Conservation (phyloP, 2,797 vertebrate genomes). For the Amblyopsis hoosieri region DNA sequence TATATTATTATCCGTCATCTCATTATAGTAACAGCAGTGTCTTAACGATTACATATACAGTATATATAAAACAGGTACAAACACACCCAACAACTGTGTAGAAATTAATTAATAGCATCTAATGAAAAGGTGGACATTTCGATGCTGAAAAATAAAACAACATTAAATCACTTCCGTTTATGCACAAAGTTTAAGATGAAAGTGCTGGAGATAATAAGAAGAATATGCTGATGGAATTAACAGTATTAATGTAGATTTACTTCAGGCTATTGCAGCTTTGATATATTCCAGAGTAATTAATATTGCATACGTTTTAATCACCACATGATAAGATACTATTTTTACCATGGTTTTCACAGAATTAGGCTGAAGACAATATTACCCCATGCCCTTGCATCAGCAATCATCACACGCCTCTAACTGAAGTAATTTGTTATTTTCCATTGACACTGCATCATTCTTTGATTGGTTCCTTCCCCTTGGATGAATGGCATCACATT, state of each 20-base stretch:
- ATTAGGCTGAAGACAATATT: slow-evolving; percentile 48
- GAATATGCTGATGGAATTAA: slow-evolving; percentile 62
- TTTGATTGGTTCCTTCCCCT: slow-evolving; percentile 31
- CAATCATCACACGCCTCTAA: slow-evolving; percentile 8
- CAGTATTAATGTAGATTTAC: slow-evolving; percentile 65
- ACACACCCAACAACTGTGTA: neutral
- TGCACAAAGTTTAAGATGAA: slow-evolving; percentile 56
- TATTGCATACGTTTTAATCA: slow-evolving; percentile 75
- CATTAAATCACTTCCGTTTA: slow-evolving; percentile 57
- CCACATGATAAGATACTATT: slow-evolving; percentile 45
- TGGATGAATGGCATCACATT: slow-evolving; percentile 39
- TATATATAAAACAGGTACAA: neutral
- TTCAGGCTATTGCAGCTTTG: slow-evolving; percentile 71
- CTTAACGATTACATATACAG: neutral
- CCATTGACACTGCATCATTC: slow-evolving; percentile 43
- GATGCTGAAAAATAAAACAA: slow-evolving; percentile 39
- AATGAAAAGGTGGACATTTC: neutral
- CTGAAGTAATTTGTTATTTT: slow-evolving; percentile 4
- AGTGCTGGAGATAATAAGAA: slow-evolving; percentile 48
- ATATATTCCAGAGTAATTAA: slow-evolving; percentile 76
- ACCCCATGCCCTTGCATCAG: slow-evolving; percentile 20
- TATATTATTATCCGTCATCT: neutral
- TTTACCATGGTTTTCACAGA: slow-evolving; percentile 30
- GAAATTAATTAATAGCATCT: neutral
- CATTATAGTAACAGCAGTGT: neutral